Conservation (phyloP, 2,797 vertebrate genomes). For the Amphiprion clarkii region DNA sequence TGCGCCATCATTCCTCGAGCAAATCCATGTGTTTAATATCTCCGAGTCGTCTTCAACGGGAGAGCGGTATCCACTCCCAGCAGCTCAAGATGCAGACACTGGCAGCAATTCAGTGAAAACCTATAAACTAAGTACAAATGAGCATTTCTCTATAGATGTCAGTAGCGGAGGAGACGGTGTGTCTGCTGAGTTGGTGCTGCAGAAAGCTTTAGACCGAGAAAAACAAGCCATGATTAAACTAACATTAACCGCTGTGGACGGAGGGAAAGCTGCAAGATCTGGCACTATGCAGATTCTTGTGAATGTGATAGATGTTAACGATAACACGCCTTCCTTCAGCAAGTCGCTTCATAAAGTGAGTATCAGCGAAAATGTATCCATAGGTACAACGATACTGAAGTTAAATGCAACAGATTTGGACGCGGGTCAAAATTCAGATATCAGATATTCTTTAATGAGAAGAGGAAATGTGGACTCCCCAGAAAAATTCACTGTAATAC, state of each 20-base stretch:
- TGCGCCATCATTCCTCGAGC: conserved; percentile 63
- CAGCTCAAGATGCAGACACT: conserved; percentile 82
- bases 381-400: conserved; percentile 71
- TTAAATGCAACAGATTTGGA: conserved; percentile 73
- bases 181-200: conserved; percentile 79
- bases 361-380: conserved; percentile 47
- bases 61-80: conserved; percentile 79
- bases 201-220: conserved; percentile 86
- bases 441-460: conserved; percentile 53
- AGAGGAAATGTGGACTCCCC: conserved; percentile 35
- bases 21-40: conserved; percentile 74
- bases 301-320: conserved; percentile 69
- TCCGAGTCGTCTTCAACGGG: conserved; percentile 75
- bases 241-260: conserved; percentile 83
- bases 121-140: conserved; percentile 81
- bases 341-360: conserved; percentile 56
- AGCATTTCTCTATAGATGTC: conserved; percentile 80
- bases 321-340: conserved; percentile 61
- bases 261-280: conserved; percentile 82
- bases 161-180: conserved; percentile 68
- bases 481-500: conserved; percentile 57
- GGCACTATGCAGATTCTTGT: conserved; percentile 76
- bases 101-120: conserved; percentile 84
- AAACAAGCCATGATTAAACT: conserved; percentile 73
- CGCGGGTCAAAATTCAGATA: conserved; percentile 26